Evolutionary conservation across 2,113 vertebrate genomes (phyloP), one percentile per base, ranked within the genome.

Genomic region (Pomatorhinus ruficollis): DNA sequence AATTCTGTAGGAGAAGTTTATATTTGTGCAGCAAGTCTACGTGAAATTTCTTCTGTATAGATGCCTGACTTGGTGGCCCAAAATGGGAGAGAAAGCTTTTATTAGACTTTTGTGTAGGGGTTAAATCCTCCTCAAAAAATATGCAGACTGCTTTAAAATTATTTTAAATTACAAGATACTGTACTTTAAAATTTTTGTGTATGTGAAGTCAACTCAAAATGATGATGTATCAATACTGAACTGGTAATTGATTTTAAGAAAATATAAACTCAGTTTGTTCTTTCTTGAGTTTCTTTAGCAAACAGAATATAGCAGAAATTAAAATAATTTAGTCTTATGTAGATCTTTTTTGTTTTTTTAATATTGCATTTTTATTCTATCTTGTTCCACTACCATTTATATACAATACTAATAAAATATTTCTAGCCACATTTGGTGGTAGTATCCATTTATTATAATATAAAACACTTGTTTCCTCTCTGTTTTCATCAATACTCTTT

Each of bases 401-500:
- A 61, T 42, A 53, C 14, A 65, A 13, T 10, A 75, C 14, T 39
- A n/a, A 76, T 49, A 79, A 84, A 87, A 31, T 79, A 79, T n/a
- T 85, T 28, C 30, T 76, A 30, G 15, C 9, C 20, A 76, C 28
- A 17, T 75, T 47, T 82, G 14, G 31, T 93, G 28, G 21, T 87
- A 61, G 3, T 30, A 53, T 69, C 63, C 21, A 45, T 89, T 91
- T 92, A 61, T 64, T 83, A 33, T 45, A 85, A 53, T 23, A 25
- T 40, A 76, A n/a, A 57, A 5, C 16, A 47, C 23, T 78, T 83
- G 8, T 37, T 87, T 77, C 28, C 16, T 76, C 12, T 89, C 40
- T 12, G 7, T 83, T 95, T 93, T 94, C 39, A 59, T 93, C 74
- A 91, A 90, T 91, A 85, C 5, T 79, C 45, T 87, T 93, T 65